A percentile compares a stretch with the other conserved stretches of the same genome.
Evolutionary conservation across 2,113 vertebrate genomes (phyloP).

Genomic region (Anser brachyrhynchus): DNA sequence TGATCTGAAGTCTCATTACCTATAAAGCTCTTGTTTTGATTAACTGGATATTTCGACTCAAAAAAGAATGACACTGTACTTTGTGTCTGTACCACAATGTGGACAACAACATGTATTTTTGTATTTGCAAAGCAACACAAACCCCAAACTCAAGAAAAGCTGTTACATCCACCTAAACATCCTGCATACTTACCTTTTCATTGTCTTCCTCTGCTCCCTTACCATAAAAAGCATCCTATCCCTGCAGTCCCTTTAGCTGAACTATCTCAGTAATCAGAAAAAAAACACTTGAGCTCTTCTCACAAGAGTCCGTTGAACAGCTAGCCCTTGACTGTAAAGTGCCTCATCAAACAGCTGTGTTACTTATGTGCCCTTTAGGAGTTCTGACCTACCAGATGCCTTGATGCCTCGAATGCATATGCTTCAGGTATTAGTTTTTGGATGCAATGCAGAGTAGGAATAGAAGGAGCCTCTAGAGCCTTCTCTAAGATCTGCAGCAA

Average conservation of each 20-base stretch:
- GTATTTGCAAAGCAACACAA: neutral
- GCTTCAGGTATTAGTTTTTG: neutral
- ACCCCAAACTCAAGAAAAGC: neutral
- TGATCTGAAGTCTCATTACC: neutral
- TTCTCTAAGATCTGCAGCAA: neutral
- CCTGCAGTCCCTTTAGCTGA: neutral
- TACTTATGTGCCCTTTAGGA: neutral
- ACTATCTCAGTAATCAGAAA: neutral
- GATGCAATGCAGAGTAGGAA: neutral
- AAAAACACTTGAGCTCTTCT: neutral
- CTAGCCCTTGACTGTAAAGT: neutral
- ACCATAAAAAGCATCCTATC: neutral
- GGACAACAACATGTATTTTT: neutral
- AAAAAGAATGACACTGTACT: neutral
- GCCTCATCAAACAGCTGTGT: neutral
- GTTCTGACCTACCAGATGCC: neutral
- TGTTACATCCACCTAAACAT: neutral
- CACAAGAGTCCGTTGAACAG: neutral
- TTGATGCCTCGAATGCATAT: neutral
- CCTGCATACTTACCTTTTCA: neutral
- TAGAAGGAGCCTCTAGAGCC: neutral
- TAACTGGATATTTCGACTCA: neutral
- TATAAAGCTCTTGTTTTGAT: neutral
- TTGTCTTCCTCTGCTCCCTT: neutral
- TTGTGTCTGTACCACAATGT: neutral